Percentiles rank a stretch among this genome's conserved stretches.
phyloP scores from a whole-genome alignment of 2,888 invertebrate species.

The Priocnemis perturbator region DNA sequence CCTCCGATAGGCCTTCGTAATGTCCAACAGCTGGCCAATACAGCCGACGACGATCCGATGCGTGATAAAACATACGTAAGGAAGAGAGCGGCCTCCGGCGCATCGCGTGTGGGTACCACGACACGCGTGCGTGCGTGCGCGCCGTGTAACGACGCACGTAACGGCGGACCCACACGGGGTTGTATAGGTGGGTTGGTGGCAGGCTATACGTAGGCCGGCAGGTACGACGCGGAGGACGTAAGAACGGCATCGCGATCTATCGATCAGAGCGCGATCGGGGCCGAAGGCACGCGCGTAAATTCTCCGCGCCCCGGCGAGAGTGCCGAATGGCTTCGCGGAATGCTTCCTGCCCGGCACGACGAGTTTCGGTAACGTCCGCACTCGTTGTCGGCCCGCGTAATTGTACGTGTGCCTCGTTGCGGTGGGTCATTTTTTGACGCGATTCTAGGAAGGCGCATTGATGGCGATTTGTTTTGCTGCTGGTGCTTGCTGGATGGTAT shows the following conservation, averaged over 20 bases:
- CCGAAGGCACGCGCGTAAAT: slow-evolving; percentile 40
- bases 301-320: background rate
- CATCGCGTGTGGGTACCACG: slow-evolving; percentile 13
- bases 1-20: slow-evolving; percentile 40
- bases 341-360: too few relatives aligned
- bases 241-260: slow-evolving; percentile 45
- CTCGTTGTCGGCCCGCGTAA: too few relatives aligned
- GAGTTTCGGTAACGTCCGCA: too few relatives aligned
- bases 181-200: background rate
- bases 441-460: too few relatives aligned
- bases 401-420: too few relatives aligned
- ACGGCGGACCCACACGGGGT: slow-evolving; percentile 11
- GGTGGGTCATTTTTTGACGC: too few relatives aligned
- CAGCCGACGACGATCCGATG: slow-evolving; percentile 17
- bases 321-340: too few relatives aligned
- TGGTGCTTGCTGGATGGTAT: too few relatives aligned
- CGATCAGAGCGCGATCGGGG: slow-evolving; percentile 44
- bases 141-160: slow-evolving; percentile 3
- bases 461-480: too few relatives aligned
- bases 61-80: slow-evolving; percentile 39
- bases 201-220: slow-evolving; percentile 28
- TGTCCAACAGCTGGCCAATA: slow-evolving; percentile 44
- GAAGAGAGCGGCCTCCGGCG: slow-evolving; percentile 27
- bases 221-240: slow-evolving; percentile 31
- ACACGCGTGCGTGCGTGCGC: slow-evolving; percentile 11